phyloP scores from a whole-genome alignment of 2,113 vertebrate species.

The Odocoileus virginianus region DNA sequence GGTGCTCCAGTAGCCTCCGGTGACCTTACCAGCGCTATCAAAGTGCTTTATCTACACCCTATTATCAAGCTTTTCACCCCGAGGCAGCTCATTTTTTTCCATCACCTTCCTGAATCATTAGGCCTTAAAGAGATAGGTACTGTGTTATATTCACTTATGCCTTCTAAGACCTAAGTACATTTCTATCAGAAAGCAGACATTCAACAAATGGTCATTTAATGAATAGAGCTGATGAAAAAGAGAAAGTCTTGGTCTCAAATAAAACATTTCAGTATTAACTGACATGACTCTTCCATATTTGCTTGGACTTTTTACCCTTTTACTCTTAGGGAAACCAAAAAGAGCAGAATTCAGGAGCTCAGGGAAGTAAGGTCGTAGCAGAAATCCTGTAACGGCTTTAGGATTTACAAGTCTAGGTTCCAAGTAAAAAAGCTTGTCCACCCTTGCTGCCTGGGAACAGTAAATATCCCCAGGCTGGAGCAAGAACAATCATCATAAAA shows the following conservation, averaged over 20 bases:
- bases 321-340: background rate
- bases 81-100: background rate
- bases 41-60: background rate
- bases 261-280: background rate
- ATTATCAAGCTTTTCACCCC: background rate
- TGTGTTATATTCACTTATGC: background rate
- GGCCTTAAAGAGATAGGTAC: background rate
- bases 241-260: background rate
- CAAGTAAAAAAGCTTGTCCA: background rate
- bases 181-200: background rate
- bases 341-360: background rate
- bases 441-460: too few relatives aligned
- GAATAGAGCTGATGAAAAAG: background rate
- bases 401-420: background rate
- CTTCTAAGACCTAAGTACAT: background rate
- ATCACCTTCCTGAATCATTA: background rate
- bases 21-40: too few relatives aligned
- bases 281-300: background rate
- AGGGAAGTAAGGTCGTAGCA: background rate
- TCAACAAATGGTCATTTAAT: background rate
- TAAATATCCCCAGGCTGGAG: background rate
- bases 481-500: background rate
- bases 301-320: background rate
- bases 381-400: background rate
- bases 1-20: accelerated